Base-by-base conservation (phyloP, 2,113 vertebrate genomes). In the Perccottus glenii region DNA sequence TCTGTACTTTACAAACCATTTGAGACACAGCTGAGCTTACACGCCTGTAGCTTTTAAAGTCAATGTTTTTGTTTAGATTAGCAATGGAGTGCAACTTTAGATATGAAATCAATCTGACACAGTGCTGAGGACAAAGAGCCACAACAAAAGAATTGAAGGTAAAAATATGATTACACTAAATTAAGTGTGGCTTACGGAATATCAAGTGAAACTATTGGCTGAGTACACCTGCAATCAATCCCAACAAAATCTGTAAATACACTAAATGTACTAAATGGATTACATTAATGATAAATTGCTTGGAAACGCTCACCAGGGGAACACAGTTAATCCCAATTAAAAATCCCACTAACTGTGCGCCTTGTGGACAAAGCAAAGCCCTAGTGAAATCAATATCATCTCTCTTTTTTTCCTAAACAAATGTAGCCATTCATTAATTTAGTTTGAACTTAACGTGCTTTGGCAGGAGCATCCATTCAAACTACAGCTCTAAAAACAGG, bases 221-320 rank as follows among this genome's bases (percentile, higher is more conserved):
- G 48, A 10, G 72, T 67, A 47, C 50, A 85, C 75, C 85, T 75
- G 50, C 35, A 42, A 78, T 75, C 33, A 78, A 52, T 82, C 19
- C 48, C 50, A 75, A 38, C 48, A 56, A 73, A 64, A 77, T 79
- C 49, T 74, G 73, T 70, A 69, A 80, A 73, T 67, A 76, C 57
- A 77, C 48, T 67, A 59, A 69, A 64, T 68, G 42, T 38, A 63
- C 76, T 84, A 86, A 86, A 86, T 80, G 80, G 84, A 87, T 85
- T 83, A 82, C 68, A 78, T 84, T 83, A 81, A 79, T 80, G 85
- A 87, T 78, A 78, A 87, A 80, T 76, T 71, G 77, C 63, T 63
- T 77, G 71, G 44, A 73, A 79, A 80, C 72, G 78, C 67, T 75
- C 83, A 84, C 72, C 62, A 67, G 79, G 81, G 79, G 70, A 80